Evolutionary conservation across 1,140 invertebrate genomes (phyloP).

Genomic region (Paraescarpia echinospica): DNA sequence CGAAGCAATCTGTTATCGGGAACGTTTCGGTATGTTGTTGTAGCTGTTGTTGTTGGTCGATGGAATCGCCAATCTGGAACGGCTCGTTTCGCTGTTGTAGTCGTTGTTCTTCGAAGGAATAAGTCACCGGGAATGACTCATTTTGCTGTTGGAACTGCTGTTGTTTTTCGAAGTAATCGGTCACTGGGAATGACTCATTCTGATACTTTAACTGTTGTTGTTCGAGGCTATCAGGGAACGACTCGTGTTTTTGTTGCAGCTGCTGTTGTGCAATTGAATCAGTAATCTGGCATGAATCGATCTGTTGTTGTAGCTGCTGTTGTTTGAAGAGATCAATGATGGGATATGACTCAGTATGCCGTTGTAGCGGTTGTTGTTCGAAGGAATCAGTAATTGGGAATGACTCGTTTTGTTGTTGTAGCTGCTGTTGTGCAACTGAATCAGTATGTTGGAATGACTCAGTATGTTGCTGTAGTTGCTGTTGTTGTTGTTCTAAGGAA

Average conservation of each 20-base stretch:
- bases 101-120: neutral
- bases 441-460: neutral
- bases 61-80: no score
- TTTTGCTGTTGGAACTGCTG: neutral
- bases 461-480: neutral
- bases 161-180: no score
- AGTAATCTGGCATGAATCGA: neutral
- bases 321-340: neutral
- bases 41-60: no score
- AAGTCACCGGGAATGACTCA: neutral
- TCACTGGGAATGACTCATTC: no score
- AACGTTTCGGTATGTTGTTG: no score
- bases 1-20: no score
- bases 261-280: neutral
- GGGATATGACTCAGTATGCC: neutral
- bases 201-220: no score
- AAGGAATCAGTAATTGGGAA: neutral
- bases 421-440: neutral
- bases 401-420: neutral
- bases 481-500: no score
- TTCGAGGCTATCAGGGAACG: neutral
- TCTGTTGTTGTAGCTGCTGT: neutral
- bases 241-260: neutral
- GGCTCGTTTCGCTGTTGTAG: no score
- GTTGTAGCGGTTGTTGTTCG: neutral